A percentile compares a stretch with the other conserved stretches of the same genome.
These are phyloP conservation scores for Drosophila nr. fundita DNA, from an alignment of 2,888 invertebrate genomes.

Conservation along the genomic window DNA sequence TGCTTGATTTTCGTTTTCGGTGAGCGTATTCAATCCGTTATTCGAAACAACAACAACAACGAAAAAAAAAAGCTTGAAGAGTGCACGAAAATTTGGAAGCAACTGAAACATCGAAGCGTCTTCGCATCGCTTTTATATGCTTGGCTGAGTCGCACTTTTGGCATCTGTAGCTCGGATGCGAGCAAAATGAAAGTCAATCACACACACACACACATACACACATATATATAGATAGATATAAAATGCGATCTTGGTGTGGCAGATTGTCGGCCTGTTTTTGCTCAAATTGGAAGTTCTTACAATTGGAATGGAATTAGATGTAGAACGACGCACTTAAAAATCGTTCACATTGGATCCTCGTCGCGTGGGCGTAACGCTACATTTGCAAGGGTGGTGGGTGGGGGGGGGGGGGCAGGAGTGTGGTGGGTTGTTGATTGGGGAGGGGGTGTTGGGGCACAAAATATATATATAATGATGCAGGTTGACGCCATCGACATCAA, in stretches of 20 bases:
- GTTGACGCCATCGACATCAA: slow-evolving; percentile 68
- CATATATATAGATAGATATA: background rate
- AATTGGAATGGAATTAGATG: slow-evolving; percentile 66
- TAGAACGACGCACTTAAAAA: slow-evolving; percentile 49
- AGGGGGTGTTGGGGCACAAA: background rate
- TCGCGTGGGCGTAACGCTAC: slow-evolving; percentile 51
- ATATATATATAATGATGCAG: slow-evolving; percentile 41
- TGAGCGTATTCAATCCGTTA: background rate
- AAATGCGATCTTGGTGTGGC: slow-evolving; percentile 62
- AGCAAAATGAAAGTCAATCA: slow-evolving; percentile 63
- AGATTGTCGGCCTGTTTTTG: slow-evolving; percentile 56
- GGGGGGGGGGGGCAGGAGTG: slow-evolving; percentile 4
- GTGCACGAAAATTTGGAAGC: slow-evolving; percentile 66
- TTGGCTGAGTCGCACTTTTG: slow-evolving; percentile 49
- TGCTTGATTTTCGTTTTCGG: background rate
- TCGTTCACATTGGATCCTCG: slow-evolving; percentile 47
- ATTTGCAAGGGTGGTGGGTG: slow-evolving; percentile 1
- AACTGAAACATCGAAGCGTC: slow-evolving; percentile 69
- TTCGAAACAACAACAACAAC: slow-evolving; percentile 8
- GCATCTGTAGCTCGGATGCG: slow-evolving; percentile 9
- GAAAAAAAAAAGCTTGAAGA: slow-evolving; percentile 28
- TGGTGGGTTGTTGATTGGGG: background rate
- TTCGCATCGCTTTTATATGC: slow-evolving; percentile 70
- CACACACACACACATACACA: slow-evolving; percentile 25
- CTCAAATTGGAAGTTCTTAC: slow-evolving; percentile 78